Percentiles rank a stretch among this genome's conserved stretches.
Evolutionary conservation across 92 coral and sea anemone genomes (phyloP).

Genomic region (Zoanthus gigantus): DNA sequence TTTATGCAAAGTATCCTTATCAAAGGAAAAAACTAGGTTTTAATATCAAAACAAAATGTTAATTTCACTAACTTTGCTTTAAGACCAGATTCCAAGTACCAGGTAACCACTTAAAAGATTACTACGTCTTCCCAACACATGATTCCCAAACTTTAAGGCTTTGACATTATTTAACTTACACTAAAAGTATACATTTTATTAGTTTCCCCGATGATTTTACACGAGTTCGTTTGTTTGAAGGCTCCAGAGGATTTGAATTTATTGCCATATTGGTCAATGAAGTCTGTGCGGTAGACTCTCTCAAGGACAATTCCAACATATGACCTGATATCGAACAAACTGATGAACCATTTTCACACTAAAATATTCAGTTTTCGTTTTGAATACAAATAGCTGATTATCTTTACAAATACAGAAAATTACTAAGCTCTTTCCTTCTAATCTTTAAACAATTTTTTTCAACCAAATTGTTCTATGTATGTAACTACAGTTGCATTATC

Average conservation of each 20-base stretch:
- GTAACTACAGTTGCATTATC: slow-evolving; percentile 5
- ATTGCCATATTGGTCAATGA: background rate
- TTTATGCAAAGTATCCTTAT: background rate
- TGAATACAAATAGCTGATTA: background rate
- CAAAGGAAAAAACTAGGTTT: background rate
- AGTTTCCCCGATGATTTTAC: background rate
- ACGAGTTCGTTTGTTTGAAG: background rate
- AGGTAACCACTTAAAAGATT: background rate
- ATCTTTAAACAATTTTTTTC: slow-evolving; percentile 6
- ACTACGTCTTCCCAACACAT: background rate
- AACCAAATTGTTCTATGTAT: background rate
- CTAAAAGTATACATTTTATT: background rate
- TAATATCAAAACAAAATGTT: too few relatives aligned
- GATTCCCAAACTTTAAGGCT: background rate
- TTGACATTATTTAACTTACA: background rate
- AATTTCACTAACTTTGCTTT: background rate
- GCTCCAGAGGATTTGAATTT: background rate
- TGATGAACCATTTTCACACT: background rate
- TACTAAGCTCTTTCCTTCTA: background rate
- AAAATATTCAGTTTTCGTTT: background rate
- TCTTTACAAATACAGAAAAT: background rate
- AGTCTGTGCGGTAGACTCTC: background rate
- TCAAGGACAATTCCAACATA: background rate
- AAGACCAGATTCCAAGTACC: background rate
- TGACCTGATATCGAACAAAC: background rate